These are phyloP conservation scores for Sprattus sprattus DNA, from an alignment of 2,113 vertebrate species.

Conservation along the genomic window DNA sequence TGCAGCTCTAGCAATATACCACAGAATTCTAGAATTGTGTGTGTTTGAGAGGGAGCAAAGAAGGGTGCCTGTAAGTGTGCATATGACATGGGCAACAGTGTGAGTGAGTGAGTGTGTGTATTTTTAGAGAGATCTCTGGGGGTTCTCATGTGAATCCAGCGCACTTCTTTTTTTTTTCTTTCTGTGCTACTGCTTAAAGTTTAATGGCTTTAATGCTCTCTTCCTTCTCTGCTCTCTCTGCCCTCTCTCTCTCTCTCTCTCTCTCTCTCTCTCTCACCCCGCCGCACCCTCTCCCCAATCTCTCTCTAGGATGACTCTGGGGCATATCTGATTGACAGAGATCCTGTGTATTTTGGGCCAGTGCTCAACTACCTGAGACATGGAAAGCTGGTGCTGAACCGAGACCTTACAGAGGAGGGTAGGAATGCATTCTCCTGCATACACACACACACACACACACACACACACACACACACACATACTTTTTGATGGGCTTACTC, in stretches of 20 bases:
- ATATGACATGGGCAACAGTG: background rate
- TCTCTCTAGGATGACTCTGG: slow-evolving; percentile 88
- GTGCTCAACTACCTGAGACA: slow-evolving; percentile 97
- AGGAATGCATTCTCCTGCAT: slow-evolving; percentile 38
- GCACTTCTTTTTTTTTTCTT: slow-evolving; percentile 5
- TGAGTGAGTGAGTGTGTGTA: slow-evolving; percentile 19
- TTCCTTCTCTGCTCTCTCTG: background rate
- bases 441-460: slow-evolving; percentile 3
- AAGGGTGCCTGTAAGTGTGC: background rate
- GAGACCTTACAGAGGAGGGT: slow-evolving; percentile 97
- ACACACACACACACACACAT: background rate
- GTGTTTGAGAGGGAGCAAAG: background rate
- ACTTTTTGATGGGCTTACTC: background rate
- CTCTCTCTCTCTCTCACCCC: background rate
- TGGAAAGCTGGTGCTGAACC: slow-evolving; percentile 96
- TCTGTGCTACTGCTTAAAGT: background rate
- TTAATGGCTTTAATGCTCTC: background rate
- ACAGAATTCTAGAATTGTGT: background rate
- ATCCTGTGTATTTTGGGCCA: slow-evolving; percentile 95
- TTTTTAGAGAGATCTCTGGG: background rate
- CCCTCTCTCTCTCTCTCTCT: background rate
- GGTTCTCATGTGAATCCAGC: slow-evolving; percentile 6
- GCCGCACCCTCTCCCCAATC: slow-evolving; percentile 14
- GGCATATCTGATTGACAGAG: slow-evolving; percentile 97
- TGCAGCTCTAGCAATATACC: background rate